Conservation (phyloP, 2,888 invertebrate genomes). For the Aspidiotus destructor region DNA sequence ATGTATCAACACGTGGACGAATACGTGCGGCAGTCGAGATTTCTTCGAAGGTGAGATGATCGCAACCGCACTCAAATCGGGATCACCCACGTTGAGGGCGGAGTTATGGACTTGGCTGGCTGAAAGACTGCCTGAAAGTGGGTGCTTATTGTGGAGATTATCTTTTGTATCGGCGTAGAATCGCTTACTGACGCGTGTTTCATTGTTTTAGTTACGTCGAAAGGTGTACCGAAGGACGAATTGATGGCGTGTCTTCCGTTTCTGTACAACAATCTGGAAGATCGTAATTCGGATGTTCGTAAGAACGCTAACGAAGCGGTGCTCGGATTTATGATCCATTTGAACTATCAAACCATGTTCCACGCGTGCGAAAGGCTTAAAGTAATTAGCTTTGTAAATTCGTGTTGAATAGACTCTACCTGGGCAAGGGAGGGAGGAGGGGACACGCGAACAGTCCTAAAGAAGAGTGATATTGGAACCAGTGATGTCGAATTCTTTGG, state of each 20-base stretch:
- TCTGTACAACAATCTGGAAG: constrained; percentile 74
- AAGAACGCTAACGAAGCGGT: constrained; percentile 83
- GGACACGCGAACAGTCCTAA: no score
- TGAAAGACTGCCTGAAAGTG: constrained; percentile 64
- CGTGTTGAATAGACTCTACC: no score
- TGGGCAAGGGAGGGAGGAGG: no score
- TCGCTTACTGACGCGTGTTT: no score
- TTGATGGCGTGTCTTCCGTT: constrained; percentile 63
- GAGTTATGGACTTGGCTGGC: constrained; percentile 80
- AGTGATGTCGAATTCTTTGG: no score
- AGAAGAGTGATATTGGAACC: no score
- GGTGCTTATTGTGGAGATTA: constrained; percentile 36
- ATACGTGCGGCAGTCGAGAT: constrained; percentile 67
- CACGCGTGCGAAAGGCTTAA: constrained; percentile 69
- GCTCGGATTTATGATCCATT: constrained; percentile 83
- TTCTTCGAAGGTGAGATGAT: constrained; percentile 85
- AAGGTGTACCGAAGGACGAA: constrained; percentile 72
- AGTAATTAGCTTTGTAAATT: constrained; percentile 43
- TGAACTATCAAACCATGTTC: constrained; percentile 70
- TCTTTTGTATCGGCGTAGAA: no score
- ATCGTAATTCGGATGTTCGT: constrained; percentile 81
- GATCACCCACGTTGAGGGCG: constrained; percentile 69
- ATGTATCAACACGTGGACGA: constrained; percentile 79
- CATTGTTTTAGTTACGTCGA: constrained; percentile 44
- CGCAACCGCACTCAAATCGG: constrained; percentile 71